phyloP scores from a whole-genome alignment of 2,888 invertebrate genomes.

The Parelbella ahira region DNA sequence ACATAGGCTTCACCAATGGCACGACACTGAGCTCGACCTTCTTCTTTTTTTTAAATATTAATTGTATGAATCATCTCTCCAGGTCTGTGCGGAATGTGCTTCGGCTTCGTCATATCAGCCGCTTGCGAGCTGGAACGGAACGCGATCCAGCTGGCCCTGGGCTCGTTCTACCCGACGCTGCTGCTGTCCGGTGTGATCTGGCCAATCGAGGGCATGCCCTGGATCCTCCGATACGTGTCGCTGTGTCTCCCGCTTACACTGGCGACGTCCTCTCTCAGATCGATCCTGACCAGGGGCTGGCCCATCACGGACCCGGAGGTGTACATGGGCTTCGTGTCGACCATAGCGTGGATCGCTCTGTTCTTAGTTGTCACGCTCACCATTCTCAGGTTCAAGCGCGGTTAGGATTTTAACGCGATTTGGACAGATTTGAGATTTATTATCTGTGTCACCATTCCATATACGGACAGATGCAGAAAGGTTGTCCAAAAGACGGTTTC shows the following conservation, averaged over 20 bases:
- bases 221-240: constrained; percentile 89
- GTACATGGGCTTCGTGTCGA: constrained; percentile 92
- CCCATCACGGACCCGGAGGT: constrained; percentile 89
- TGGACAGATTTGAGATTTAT: constrained; percentile 10
- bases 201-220: constrained; percentile 98
- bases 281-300: constrained; percentile 94
- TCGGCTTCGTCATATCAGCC: constrained; percentile 96
- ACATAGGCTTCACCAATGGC: too few relatives aligned
- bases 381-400: constrained; percentile 90
- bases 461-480: too few relatives aligned
- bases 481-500: too few relatives aligned
- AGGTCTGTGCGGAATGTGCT: constrained; percentile 96
- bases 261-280: constrained; percentile 94
- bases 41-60: too few relatives aligned
- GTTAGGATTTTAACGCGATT: constrained; percentile 64
- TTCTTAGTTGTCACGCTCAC: constrained; percentile 90
- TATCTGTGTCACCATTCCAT: too few relatives aligned
- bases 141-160: constrained; percentile 95
- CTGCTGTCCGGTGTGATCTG: constrained; percentile 96
- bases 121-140: constrained; percentile 95
- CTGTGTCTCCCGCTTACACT: constrained; percentile 92
- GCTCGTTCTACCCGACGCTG: constrained; percentile 96
- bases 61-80: too few relatives aligned
- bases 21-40: too few relatives aligned
- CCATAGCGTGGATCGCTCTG: constrained; percentile 90